phyloP scores from a whole-genome alignment of 2,888 invertebrate genomes.

The Plusia festucae region DNA sequence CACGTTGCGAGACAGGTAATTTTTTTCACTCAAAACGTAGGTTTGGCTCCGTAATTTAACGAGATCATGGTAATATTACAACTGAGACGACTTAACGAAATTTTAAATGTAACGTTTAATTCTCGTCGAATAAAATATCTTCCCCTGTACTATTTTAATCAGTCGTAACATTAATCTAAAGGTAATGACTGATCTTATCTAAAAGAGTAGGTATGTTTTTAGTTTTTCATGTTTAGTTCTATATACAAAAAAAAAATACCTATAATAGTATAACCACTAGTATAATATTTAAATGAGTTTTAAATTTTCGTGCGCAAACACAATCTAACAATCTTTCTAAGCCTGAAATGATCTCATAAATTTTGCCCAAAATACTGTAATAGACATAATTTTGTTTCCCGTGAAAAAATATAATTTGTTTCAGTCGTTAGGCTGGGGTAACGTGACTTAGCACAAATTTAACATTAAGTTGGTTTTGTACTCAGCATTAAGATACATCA shows the following conservation, averaged over 20 bases:
- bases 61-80: conserved; percentile 13
- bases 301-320: conserved; percentile 20
- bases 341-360: neutral
- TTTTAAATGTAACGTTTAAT: conserved; percentile 43
- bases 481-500: conserved; percentile 55
- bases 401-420: conserved; percentile 35
- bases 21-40: conserved; percentile 34
- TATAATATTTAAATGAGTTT: neutral
- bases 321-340: conserved; percentile 1
- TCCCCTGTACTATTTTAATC: conserved; percentile 2
- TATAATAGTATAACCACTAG: neutral
- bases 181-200: too few species aligned
- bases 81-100: conserved; percentile 27
- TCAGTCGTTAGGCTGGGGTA: conserved; percentile 33
- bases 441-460: conserved; percentile 48
- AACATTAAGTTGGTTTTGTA: conserved; percentile 33
- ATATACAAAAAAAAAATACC: neutral
- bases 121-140: conserved; percentile 32
- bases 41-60: conserved; percentile 10
- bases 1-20: conserved; percentile 23
- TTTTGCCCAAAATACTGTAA: conserved; percentile 11
- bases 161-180: too few species aligned
- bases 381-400: conserved; percentile 17
- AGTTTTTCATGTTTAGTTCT: too few species aligned
- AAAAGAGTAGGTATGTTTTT: too few species aligned